phyloP scores from a whole-genome alignment of 2,113 vertebrate genomes.

The Peromyscus polionotus region DNA sequence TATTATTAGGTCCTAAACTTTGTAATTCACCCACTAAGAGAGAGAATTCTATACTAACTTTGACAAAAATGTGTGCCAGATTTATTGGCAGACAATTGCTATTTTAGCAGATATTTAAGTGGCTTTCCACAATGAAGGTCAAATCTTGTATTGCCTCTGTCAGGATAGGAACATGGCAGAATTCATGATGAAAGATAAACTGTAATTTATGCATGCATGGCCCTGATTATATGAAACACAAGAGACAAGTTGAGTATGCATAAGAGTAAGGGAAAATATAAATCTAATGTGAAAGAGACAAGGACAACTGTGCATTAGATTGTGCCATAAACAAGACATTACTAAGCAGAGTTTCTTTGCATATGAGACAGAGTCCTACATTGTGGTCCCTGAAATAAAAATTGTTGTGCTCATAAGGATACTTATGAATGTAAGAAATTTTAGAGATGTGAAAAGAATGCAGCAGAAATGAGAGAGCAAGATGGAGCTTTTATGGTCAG shows the following conservation, averaged over 20 bases:
- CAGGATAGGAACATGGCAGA: background rate
- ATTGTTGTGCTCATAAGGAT: background rate
- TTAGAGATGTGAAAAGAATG: background rate
- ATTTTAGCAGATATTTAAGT: background rate
- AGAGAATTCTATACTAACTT: background rate
- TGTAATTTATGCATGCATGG: background rate
- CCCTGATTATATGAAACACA: background rate
- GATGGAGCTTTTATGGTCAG: background rate
- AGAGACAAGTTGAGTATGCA: background rate
- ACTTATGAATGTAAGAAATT: background rate
- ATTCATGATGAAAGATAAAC: background rate
- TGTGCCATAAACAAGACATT: background rate
- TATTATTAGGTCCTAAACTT: background rate
- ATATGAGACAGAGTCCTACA: accelerated
- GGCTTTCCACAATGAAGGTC: background rate
- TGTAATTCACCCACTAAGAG: conserved; percentile 14
- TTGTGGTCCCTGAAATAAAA: background rate
- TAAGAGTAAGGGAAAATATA: background rate
- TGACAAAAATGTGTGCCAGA: background rate
- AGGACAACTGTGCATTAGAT: background rate
- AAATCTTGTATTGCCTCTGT: background rate
- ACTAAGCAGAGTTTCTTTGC: background rate
- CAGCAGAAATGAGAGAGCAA: background rate
- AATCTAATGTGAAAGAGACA: background rate
- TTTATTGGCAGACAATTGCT: background rate